Base-by-base conservation (phyloP, 53 echinoderm and acorn worm genomes). In the Luidia sarsii region DNA sequence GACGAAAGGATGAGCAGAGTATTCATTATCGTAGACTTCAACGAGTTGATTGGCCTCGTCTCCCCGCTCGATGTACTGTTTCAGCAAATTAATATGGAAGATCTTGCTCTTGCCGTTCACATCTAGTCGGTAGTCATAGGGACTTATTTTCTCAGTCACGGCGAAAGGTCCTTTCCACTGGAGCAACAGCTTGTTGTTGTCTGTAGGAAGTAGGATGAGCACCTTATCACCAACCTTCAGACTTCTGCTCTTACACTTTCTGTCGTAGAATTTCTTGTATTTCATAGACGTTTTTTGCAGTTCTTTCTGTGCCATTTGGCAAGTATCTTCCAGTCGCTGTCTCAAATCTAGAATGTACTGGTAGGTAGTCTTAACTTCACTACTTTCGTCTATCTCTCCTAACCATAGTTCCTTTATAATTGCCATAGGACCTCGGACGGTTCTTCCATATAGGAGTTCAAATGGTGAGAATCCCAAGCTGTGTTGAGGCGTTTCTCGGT, bases 101-200 rank as follows among this genome's bases (percentile, higher is more conserved):
- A 68, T 77, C 34, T 65, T 65, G 1, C 33, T 52, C 21, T 54
- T 37, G 10, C 41, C 24, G 23, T 67, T 79, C 13, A 71, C 20
- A 37, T 89, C 84, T 4, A 89, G 45, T 8, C 28, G 67, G 70
- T 82, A 82, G 79, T 84, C 83, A 13, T 14, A 48, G 32, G 30
- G 49, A 33, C 32, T 61, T 34, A 61, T 61, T 61, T 34, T 32
- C 33, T 16, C 6, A 33, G 33, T 7, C 14, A 61, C 61, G 10
- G 59, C 32, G 56, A 79, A 90, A 24, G 86, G 90, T 2, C 82
- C 86, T 41, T 86, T 79, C 90, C 90, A 90, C 4, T 90, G 73
- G 34, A 72, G 39, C 10, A 83, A 60, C 10, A 91, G 55, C 39
- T 89, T 89, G 55, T 87, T 91, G 19, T 62, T 50, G 38, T 85